Evolutionary conservation across 2,888 invertebrate genomes (phyloP).

Genomic region (Drosophila testacea): DNA sequence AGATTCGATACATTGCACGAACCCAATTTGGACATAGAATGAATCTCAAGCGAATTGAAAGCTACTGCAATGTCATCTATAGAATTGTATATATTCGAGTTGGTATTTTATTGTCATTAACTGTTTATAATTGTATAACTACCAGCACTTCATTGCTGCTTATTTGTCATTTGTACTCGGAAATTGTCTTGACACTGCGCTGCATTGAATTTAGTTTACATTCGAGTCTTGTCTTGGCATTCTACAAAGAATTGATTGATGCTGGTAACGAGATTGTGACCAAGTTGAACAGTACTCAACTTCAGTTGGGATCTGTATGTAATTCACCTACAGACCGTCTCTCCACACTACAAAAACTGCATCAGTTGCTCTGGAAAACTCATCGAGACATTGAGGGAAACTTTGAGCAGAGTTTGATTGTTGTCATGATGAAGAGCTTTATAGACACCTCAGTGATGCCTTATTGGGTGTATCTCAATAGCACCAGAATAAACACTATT

Average conservation of each 20-base stretch:
- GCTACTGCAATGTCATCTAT: constrained; percentile 22
- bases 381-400: constrained; percentile 55
- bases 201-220: constrained; percentile 58
- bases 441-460: constrained; percentile 55
- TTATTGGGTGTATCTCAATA: constrained; percentile 60
- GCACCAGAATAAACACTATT: background rate
- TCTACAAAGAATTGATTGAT: constrained; percentile 39
- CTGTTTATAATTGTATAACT: constrained; percentile 12
- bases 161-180: constrained; percentile 44
- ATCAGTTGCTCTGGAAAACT: constrained; percentile 50
- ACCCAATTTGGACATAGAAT: constrained; percentile 25
- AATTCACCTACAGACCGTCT: background rate
- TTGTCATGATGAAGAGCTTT: constrained; percentile 55
- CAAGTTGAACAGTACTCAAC: constrained; percentile 2
- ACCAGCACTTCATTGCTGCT: constrained; percentile 10
- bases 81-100: constrained; percentile 9
- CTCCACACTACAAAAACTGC: constrained; percentile 57
- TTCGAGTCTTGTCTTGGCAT: constrained; percentile 29
- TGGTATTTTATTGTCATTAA: background rate
- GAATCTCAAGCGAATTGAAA: constrained; percentile 6
- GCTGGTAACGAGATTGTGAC: constrained; percentile 10
- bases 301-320: background rate
- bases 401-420: constrained; percentile 51
- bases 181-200: constrained; percentile 58
- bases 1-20: constrained; percentile 21